These are phyloP conservation scores for Hemiscyllium ocellatum DNA, from an alignment of 2,113 vertebrate genomes.

Conservation along the genomic window DNA sequence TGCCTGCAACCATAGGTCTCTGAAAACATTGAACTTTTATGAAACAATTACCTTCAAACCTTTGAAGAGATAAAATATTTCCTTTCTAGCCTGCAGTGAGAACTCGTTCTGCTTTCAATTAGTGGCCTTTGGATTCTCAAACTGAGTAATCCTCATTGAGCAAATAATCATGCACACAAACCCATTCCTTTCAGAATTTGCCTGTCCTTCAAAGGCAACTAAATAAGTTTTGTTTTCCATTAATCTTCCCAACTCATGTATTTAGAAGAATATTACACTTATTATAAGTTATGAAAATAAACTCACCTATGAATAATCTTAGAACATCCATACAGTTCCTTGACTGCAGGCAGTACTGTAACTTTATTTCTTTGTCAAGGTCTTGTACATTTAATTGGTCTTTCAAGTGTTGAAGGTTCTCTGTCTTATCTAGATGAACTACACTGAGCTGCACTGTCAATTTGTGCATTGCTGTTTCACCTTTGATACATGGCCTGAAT, in stretches of 20 bases:
- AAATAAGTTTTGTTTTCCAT: neutral
- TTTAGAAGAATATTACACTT: neutral
- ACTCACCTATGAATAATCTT: neutral
- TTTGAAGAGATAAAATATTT: conserved; percentile 21
- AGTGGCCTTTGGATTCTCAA: neutral
- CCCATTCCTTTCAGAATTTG: neutral
- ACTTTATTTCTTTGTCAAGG: neutral
- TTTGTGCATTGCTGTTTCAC: conserved; percentile 9
- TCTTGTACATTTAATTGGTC: neutral
- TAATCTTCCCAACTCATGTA: neutral
- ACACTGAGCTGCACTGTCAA: neutral
- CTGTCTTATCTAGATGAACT: conserved; percentile 4
- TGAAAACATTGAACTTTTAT: neutral
- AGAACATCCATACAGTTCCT: neutral
- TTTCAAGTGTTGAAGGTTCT: neutral
- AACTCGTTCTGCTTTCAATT: conserved; percentile 6
- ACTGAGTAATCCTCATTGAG: neutral
- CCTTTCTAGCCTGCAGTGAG: conserved; percentile 18
- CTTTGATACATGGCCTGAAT: conserved; percentile 10
- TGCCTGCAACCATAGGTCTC: neutral
- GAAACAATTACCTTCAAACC: conserved; percentile 3
- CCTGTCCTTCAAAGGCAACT: neutral
- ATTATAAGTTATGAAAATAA: neutral
- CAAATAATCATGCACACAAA: neutral
- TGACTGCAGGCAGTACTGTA: neutral